Conservation (phyloP, 2,888 invertebrate genomes). For the Eretmocerus hayati region DNA sequence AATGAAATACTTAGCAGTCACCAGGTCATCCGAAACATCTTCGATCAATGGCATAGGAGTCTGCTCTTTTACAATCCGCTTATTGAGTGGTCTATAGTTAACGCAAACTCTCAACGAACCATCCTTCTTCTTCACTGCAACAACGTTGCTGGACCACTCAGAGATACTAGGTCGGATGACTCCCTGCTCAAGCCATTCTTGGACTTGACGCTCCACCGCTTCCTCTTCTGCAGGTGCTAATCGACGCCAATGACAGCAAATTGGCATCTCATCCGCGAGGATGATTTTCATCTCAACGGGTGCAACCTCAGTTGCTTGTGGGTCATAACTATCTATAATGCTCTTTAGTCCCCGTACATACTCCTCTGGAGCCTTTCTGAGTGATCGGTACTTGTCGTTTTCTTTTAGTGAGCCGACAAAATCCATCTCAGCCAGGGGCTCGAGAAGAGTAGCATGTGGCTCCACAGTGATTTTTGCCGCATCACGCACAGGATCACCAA, state of each 20-base stretch:
- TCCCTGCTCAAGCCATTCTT: background rate
- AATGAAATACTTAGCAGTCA: background rate
- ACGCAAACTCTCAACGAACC: slow-evolving; percentile 24
- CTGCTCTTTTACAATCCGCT: slow-evolving; percentile 21
- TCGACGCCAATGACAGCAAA: background rate
- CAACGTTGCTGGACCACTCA: slow-evolving; percentile 6
- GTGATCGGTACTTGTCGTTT: background rate
- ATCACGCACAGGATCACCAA: background rate
- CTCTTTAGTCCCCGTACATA: background rate
- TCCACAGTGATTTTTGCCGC: background rate
- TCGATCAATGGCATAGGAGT: slow-evolving; percentile 16
- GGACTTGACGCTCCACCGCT: background rate
- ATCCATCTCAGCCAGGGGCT: no score
- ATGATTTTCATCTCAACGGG: background rate
- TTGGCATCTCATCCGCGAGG: background rate
- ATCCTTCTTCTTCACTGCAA: slow-evolving; percentile 25
- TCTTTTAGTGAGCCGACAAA: background rate
- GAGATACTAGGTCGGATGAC: background rate
- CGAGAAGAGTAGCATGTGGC: background rate
- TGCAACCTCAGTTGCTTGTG: background rate
- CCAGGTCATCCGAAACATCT: background rate
- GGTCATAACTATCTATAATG: background rate
- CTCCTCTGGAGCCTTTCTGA: background rate
- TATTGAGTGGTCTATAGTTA: slow-evolving; percentile 26
- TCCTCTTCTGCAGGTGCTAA: no score